A percentile compares a stretch with the other conserved stretches of the same genome.
Conservation (phyloP, 2,888 invertebrate species). For the Conchocele bisecta region DNA sequence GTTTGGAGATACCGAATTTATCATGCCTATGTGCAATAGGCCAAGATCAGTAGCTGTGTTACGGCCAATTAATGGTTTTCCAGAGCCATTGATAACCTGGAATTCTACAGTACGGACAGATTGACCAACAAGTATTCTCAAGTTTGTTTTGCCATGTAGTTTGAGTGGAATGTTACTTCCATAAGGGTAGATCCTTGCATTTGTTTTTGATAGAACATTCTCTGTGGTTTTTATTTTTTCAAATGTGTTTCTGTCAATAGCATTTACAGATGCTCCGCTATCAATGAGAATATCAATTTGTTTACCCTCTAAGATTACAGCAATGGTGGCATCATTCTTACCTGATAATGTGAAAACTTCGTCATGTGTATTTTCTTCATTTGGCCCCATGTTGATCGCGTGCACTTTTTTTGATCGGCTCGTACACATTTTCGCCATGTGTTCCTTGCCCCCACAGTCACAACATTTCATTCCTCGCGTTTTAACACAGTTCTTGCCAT, state of each 20-base stretch:
- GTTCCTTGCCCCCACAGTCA: too few relatives aligned
- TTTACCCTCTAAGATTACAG: neutral
- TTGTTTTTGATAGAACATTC: neutral
- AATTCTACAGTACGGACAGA: neutral
- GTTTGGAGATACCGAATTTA: too few relatives aligned
- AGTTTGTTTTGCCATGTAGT: neutral
- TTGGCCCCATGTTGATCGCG: too few relatives aligned
- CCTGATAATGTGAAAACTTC: neutral
- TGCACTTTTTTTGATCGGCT: too few relatives aligned
- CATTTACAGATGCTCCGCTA: neutral
- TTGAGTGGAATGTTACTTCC: neutral
- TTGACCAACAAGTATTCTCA: neutral
- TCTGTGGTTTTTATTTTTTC: constrained; percentile 1
- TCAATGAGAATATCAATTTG: neutral
- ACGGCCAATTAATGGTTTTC: neutral
- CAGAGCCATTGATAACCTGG: neutral
- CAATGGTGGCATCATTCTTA: constrained; percentile 5
- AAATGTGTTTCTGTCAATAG: neutral
- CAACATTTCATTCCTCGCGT: too few relatives aligned
- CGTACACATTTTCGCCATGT: too few relatives aligned
- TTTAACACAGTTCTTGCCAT: too few relatives aligned
- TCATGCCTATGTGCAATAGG: neutral
- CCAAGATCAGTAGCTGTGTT: neutral
- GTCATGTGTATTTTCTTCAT: too few relatives aligned
- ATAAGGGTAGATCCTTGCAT: neutral